Evolutionary conservation across 2,797 vertebrate species (phyloP), one percentile per base, ranked within the genome.

Genomic region (Acanthornis magna): DNA sequence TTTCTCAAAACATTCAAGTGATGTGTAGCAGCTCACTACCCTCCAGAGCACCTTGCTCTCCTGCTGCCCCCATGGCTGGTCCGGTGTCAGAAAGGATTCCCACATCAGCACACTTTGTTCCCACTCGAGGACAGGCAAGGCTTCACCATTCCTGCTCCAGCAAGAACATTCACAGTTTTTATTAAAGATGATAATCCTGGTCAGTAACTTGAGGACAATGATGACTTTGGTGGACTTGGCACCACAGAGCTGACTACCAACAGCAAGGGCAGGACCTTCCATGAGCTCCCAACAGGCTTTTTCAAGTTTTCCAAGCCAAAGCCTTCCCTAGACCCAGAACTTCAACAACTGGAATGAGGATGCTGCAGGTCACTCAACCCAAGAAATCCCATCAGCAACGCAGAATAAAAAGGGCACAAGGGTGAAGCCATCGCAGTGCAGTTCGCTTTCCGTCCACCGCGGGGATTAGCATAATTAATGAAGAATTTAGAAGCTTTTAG

Each of bases 401-500:
- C 0, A 66, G 58, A 58, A 55, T 50, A 38, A 68, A 70, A 81
- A 77, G 36, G 34, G 79, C 34, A n/a, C 57, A 50, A 78, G 48
- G 76, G 61, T 42, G 85, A 91, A 91, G 66, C 75, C 61, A 53
- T 27, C 4, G 2, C 47, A 51, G 13, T 48, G 85, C 85, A 83
- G 70, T 71, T 96, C 89, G 38, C 58, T 70, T 74, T 34, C 57
- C 0, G 2, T 25, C 95, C 76, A 50, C 91, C 7, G 7, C 0
- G 19, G 25, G 65, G 82, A 94, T 90, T 92, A 93, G 34, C 79
- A 82, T 88, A 96, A 96, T 96, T 95, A 90, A 95, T 32, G 30
- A 91, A 65, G 83, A 54, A 63, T 90, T 85, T 77, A 72, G 66
- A 83, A 43, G 51, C 30, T 67, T 85, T 88, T 85, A 87, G 67